Conservation (phyloP, 2,113 vertebrate species). For the Mystacornis crossleyi region DNA sequence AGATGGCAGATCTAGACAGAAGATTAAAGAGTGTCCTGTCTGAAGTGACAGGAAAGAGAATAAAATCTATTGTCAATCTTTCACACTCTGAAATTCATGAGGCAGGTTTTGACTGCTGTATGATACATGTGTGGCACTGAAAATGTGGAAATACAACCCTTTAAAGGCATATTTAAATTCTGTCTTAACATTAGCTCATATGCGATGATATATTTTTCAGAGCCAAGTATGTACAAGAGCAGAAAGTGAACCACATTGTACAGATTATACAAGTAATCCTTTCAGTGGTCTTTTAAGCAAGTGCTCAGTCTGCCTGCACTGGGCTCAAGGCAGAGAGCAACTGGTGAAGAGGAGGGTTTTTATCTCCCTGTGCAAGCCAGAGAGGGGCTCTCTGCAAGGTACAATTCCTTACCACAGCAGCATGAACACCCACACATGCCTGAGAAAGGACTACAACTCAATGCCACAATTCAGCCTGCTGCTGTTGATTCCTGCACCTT, state of each 20-base stretch:
- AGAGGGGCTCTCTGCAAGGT: background rate
- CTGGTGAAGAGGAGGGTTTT: background rate
- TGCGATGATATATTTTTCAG: background rate
- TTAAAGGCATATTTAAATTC: background rate
- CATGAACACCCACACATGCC: background rate
- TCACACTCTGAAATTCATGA: background rate
- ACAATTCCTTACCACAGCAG: background rate
- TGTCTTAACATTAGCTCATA: background rate
- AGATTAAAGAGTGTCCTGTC: background rate
- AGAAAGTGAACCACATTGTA: background rate
- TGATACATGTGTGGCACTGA: background rate
- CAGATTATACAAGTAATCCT: background rate
- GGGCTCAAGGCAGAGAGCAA: background rate
- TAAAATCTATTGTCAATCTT: background rate
- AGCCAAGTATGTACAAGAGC: background rate
- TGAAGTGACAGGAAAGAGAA: background rate
- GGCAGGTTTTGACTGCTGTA: background rate
- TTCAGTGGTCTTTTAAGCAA: background rate
- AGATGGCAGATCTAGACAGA: background rate
- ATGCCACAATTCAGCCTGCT: background rate
- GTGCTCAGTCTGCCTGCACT: background rate
- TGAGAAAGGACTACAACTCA: background rate
- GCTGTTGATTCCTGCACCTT: conserved; percentile 30
- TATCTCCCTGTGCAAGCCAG: background rate
- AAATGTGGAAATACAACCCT: background rate